Evolutionary conservation across 2,797 vertebrate species (phyloP).

Genomic region (Eutrigla gurnardus): DNA sequence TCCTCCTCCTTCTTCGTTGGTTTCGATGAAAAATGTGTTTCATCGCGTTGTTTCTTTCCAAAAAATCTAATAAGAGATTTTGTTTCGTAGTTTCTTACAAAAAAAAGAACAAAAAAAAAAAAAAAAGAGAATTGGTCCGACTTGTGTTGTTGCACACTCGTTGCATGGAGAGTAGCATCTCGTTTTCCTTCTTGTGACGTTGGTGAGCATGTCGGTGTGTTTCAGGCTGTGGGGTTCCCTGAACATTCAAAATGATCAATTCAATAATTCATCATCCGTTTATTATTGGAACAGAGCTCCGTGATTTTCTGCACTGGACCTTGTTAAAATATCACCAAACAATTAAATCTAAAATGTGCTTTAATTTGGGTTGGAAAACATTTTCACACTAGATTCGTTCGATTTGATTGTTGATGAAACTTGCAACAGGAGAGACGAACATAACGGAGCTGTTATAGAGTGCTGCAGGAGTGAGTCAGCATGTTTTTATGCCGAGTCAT

Average conservation of each 20-base stretch:
- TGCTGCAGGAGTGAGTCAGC: not conserved
- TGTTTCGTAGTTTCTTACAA: conserved; percentile 73
- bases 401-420: not conserved
- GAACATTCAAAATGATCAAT: conserved; percentile 17
- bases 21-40: conserved; percentile 77
- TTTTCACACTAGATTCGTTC: conserved; percentile 1
- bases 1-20: conserved; percentile 39
- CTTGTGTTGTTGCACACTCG: conserved; percentile 81
- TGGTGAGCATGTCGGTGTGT: conserved; percentile 80
- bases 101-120: conserved; percentile 36
- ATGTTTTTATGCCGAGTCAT: too few species aligned
- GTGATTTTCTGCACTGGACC: conserved; percentile 38
- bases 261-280: conserved; percentile 9
- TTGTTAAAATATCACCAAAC: conserved; percentile 5
- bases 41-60: conserved; percentile 57
- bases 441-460: not conserved
- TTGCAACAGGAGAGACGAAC: not conserved
- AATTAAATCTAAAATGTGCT: conserved; percentile 4
- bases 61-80: conserved; percentile 56
- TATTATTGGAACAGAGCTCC: conserved; percentile 19
- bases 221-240: conserved; percentile 44
- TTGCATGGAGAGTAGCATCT: conserved; percentile 85
- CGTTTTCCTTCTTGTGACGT: conserved; percentile 77
- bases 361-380: conserved; percentile 2
- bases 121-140: conserved; percentile 61